phyloP scores from a whole-genome alignment of 2,888 invertebrate genomes.

The Rhyacophila evoluta region DNA sequence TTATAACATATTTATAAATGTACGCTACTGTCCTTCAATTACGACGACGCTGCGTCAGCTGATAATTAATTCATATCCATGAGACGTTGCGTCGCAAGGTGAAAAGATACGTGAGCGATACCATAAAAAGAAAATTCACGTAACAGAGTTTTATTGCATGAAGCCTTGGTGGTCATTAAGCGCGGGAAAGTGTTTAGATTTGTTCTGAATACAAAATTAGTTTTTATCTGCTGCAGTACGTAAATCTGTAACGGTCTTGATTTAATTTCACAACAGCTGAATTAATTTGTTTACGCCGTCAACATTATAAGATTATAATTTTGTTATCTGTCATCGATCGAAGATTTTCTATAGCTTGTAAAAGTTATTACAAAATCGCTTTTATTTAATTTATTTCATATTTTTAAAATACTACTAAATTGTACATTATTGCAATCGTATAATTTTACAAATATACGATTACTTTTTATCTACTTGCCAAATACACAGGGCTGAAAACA shows the following conservation, averaged over 20 bases:
- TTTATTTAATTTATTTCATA: too few relatives aligned
- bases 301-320: too few relatives aligned
- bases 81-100: not conserved
- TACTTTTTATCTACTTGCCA: too few relatives aligned
- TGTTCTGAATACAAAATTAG: constrained; percentile 6
- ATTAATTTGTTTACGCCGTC: too few relatives aligned
- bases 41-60: not conserved
- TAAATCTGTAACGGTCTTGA: not conserved
- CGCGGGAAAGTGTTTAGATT: constrained; percentile 28
- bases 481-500: too few relatives aligned
- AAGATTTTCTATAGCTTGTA: too few relatives aligned
- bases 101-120: constrained; percentile 1
- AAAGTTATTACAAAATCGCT: too few relatives aligned
- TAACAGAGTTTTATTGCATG: constrained; percentile 15
- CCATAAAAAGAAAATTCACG: constrained; percentile 31
- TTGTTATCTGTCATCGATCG: too few relatives aligned
- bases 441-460: too few relatives aligned
- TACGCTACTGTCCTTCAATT: not conserved
- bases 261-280: constrained; percentile 21
- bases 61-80: constrained; percentile 20
- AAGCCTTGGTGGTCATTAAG: constrained; percentile 8
- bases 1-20: not conserved
- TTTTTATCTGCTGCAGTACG: not conserved
- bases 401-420: too few relatives aligned
- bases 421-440: too few relatives aligned